Base-by-base conservation (phyloP, 1,140 invertebrate species). In the Fopius arisanus region DNA sequence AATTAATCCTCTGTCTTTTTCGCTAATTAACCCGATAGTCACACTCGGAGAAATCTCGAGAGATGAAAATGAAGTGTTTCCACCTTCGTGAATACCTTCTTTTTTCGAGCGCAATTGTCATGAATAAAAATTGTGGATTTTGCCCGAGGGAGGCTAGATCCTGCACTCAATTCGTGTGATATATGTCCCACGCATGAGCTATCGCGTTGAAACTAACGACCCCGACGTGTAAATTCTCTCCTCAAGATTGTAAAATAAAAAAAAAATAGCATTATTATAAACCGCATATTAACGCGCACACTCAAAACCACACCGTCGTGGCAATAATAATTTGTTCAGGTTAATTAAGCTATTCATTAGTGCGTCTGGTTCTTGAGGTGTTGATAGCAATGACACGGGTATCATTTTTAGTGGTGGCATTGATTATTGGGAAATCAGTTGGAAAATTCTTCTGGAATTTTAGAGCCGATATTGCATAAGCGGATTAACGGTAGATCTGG, bases 401-500 rank as follows among this genome's bases (percentile, higher is more conserved):
- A 48, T 48, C 1, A 19, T 19, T 48, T 4, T 16, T 14, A n/a
- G 16, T 14, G n/a, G 43, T 12, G 16, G 43, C 43, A 48, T n/a
- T 48, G 43, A 48, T 48, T 48, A 19, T 16, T 19, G 43, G 16
- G 16, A 48, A 48, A 48, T 37, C 6, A 48, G 5, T 19, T 48
- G n/a, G 16, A 48, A 48, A 19, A 48, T 48, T 19, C 14, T 5
- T 48, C 43, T n/a, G 43, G 43, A n/a, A n/a, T 48, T 48, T 48
- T 19, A 48, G 43, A 48, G 43, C 43, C 7, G 37, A 16, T n/a
- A 21, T 67, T 67, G 37, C 66, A 67, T 67, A 68, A 68, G 67
- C 19, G 67, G 67, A 68, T 68, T 68, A 68, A 68, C 67, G 67
- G 67, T 68, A 51, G 23, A 68, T 19, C 16, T 2, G 14, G 16